Evolutionary conservation across 2,797 vertebrate species (phyloP).

Genomic region (Craterocephalus amniculus): DNA sequence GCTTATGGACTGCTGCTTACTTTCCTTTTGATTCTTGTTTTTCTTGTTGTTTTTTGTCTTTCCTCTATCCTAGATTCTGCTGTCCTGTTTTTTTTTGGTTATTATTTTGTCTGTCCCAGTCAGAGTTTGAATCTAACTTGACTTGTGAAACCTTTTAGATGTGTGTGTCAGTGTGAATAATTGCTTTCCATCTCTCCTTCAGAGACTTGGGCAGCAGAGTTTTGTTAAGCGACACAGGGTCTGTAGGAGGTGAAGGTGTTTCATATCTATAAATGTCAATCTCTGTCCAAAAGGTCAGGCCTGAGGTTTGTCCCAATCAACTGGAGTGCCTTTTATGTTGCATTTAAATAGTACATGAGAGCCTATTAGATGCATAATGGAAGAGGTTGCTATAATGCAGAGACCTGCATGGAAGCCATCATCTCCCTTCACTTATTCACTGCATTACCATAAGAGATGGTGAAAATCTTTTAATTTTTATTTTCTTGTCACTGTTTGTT

Average conservation of each 20-base stretch:
- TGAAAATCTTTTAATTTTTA: not conserved
- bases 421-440: not conserved
- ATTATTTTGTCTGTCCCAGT: conserved; percentile 52
- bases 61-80: conserved; percentile 44
- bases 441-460: not conserved
- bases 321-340: conserved; percentile 48
- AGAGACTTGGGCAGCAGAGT: conserved; percentile 21
- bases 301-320: conserved; percentile 60
- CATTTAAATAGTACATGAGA: conserved; percentile 25
- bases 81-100: conserved; percentile 39
- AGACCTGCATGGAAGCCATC: not conserved
- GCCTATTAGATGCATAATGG: conserved; percentile 39
- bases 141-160: conserved; percentile 11
- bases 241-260: conserved; percentile 52
- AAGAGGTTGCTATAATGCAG: conserved; percentile 16
- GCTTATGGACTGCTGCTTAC: conserved; percentile 46
- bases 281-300: conserved; percentile 50
- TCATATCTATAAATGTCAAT: conserved; percentile 64
- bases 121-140: conserved; percentile 5
- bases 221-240: conserved; percentile 48
- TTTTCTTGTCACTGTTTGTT: not conserved
- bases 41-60: not conserved
- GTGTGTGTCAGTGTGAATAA: conserved; percentile 9
- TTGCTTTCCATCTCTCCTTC: conserved; percentile 38
- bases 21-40: conserved; percentile 13